Evolutionary conservation across 1,140 invertebrate species (phyloP), one percentile per base, ranked within the genome.

Genomic region (Zelostemma sp.): DNA sequence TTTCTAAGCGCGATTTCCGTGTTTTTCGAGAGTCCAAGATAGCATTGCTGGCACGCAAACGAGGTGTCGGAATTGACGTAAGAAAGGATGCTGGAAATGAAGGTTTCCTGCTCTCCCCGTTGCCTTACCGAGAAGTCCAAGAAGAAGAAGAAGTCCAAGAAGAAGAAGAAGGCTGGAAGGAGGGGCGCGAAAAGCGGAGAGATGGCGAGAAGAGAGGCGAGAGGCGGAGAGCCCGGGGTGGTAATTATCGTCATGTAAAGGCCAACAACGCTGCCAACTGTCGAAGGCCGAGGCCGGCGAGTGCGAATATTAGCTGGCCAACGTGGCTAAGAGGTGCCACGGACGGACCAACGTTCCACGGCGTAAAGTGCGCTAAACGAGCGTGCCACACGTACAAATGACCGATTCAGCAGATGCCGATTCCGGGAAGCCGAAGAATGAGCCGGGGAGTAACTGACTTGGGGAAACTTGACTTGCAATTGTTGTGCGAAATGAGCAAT

Each of bases 221-320:
- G 28, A 28, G 17, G 40, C 17, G 25, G 21, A 55, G 66, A 60
- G 49, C 50, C 51, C 50, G 59, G 58, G 54, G 49, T 46, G 63
- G 66, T 72, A 80, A 78, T 80, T 79, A 80, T 77, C 77, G 66
- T 75, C 62, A 60, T 73, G 61, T 68, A 51, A n/a, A 43, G 60
- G 57, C 62, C 60, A 73, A 72, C 72, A 67, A 69, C 70, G 64
- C 72, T 69, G 53, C 67, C 66, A 57, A 75, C 77, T 78, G 75
- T 77, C 73, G 65, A 78, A 77, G 64, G 46, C 43, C 57, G 61
- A 68, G 48, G 43, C 35, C 35, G 11, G 48, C 40, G 31, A 31
- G 53, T 46, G 57, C 53, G 61, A 72, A 74, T 69, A 80, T 79
- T 80, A 80, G 70, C 72, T 65, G 47, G 50, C 33, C n/a, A 28